Evolutionary conservation across 1,140 invertebrate genomes (phyloP), one percentile per base, ranked within the genome.

Genomic region (Drosophila pseudoananassae): DNA sequence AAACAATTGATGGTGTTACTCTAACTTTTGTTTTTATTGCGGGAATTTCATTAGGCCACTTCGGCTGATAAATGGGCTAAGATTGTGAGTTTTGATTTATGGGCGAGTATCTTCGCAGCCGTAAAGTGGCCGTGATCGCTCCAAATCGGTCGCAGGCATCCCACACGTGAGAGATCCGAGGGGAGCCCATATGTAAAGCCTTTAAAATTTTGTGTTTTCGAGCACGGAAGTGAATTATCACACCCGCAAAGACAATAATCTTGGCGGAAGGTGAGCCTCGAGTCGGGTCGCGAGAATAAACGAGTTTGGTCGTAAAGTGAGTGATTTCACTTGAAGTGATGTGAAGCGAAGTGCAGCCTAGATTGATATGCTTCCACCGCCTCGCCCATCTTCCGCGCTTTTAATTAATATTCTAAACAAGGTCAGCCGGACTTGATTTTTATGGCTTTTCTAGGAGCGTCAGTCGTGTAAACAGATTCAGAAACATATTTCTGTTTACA

Each of bases 241-340:
- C 25, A 66, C 27, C 60, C 66, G 81, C 79, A 82, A 87, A 87
- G 80, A 83, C 78, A 80, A 74, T 84, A 81, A 76, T 73, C 74
- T 64, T 45, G 12, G 55, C 52, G 73, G 81, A 84, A 84, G 81
- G 81, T 84, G 81, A 84, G 63, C 72, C 65, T 59, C 73, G 50
- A 64, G 59, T 14, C 17, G 20, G 23, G 40, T 43, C 27, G 4
- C 31, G 45, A 59, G 15, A 36, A 53, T 23, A 77, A 83, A 84
- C 81, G 10, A 64, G 81, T 84, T 84, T 77, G 52, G 43, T 69
- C 63, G 65, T 69, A 69, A 69, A 56, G 64, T 69, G 50, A 69
- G 65, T 55, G 63, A 69, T 69, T 69, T 69, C 63, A 69, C 65
- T 69, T 69, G 5, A 23, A 49, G 31, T 69, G 38, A 68, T 69